Evolutionary conservation across 2,888 invertebrate genomes (phyloP).

Genomic region (Oligia strigilis): DNA sequence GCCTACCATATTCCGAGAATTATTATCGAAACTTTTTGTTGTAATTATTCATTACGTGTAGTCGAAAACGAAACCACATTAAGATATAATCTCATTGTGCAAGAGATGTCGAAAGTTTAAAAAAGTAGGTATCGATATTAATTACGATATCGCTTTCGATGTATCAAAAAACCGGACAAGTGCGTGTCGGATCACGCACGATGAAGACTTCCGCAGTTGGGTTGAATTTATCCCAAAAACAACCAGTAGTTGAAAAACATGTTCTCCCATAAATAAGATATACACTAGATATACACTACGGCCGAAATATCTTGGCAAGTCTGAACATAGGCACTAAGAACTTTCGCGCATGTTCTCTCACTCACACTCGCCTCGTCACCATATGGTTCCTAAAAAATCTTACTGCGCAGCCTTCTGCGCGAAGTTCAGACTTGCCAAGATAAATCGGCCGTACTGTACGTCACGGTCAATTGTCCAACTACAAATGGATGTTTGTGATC

Average conservation of each 20-base stretch:
- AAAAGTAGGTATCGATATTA: background rate
- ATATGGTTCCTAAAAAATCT: too few relatives aligned
- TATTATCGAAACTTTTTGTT: slow-evolving; percentile 9
- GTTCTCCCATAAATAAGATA: background rate
- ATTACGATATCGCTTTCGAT: background rate
- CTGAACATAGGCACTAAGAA: too few relatives aligned
- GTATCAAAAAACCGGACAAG: too few relatives aligned
- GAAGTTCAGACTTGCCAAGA: too few relatives aligned
- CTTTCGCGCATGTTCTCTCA: too few relatives aligned
- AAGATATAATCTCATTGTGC: slow-evolving; percentile 24
- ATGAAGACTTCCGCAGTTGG: background rate
- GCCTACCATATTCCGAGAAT: slow-evolving; percentile 12
- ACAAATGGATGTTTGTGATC: background rate
- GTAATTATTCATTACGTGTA: slow-evolving; percentile 39
- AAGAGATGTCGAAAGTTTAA: background rate
- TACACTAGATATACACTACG: too few relatives aligned
- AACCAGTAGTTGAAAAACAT: background rate
- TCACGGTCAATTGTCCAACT: background rate
- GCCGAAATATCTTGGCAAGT: too few relatives aligned
- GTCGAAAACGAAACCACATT: slow-evolving; percentile 23
- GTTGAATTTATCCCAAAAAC: background rate
- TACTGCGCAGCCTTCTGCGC: too few relatives aligned
- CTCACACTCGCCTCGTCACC: too few relatives aligned
- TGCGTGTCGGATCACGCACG: background rate
- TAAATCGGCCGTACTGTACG: background rate